phyloP scores from a whole-genome alignment of 2,888 invertebrate genomes.

The Octodonta nipae region DNA sequence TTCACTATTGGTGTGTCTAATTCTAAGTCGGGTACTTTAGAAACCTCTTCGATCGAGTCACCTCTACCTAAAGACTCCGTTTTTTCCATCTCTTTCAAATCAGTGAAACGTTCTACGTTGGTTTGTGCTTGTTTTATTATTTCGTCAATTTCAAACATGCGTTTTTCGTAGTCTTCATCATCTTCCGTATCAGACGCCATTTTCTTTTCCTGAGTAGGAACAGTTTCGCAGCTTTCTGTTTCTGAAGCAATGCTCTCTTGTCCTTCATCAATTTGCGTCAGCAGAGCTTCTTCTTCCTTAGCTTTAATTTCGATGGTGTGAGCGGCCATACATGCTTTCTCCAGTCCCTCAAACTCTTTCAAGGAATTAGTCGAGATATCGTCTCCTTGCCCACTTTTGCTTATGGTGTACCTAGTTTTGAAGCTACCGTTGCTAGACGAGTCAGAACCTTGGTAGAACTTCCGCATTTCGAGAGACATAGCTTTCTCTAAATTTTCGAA shows the following conservation, averaged over 20 bases:
- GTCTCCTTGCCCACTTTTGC: conserved; percentile 66
- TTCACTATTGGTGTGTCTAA: conserved; percentile 33
- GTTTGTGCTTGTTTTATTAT: conserved; percentile 53
- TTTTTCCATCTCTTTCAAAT: conserved; percentile 43
- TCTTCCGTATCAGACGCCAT: conserved; percentile 42
- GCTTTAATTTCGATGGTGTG: conserved; percentile 70
- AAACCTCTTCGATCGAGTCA: conserved; percentile 41
- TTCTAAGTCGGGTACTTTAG: conserved; percentile 41
- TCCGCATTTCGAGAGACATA: conserved; percentile 64
- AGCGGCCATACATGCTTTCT: conserved; percentile 75
- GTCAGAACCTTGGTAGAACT: conserved; percentile 58
- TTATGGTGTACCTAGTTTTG: conserved; percentile 54
- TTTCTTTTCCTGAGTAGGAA: conserved; percentile 48
- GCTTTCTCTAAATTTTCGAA: conserved; percentile 85
- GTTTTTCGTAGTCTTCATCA: conserved; percentile 48
- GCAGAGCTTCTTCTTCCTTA: conserved; percentile 69
- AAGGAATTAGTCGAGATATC: conserved; percentile 76
- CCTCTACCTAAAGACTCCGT: conserved; percentile 40
- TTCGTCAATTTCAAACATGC: conserved; percentile 56
- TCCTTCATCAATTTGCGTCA: conserved; percentile 43
- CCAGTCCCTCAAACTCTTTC: conserved; percentile 85
- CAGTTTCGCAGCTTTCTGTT: conserved; percentile 45
- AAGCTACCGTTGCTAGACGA: conserved; percentile 71
- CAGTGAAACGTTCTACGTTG: conserved; percentile 50
- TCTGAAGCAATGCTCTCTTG: conserved; percentile 42